A percentile compares a stretch with the other conserved stretches of the same genome.
Evolutionary conservation across 2,797 vertebrate species (phyloP).

Genomic region (Coluber constrictor): DNA sequence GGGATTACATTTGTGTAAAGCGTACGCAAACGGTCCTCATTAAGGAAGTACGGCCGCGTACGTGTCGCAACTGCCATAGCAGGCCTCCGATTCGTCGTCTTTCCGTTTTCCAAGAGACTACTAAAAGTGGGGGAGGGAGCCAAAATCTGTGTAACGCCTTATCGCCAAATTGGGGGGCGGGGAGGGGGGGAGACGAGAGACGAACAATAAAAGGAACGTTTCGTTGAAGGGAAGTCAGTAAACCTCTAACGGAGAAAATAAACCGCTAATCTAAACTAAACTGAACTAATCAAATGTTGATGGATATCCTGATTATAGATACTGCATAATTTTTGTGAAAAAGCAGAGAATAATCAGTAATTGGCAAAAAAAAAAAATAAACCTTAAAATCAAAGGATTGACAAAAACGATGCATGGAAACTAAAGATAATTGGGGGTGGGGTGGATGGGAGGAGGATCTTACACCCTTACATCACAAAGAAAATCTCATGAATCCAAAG

Average conservation of each 20-base stretch:
- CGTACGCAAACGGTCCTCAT: not conserved
- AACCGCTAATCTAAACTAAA: not conserved
- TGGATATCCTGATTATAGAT: not conserved
- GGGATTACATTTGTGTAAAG: not conserved
- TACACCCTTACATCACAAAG: not conserved
- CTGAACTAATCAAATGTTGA: not conserved
- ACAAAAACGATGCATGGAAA: not conserved
- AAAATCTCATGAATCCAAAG: not conserved
- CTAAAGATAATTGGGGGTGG: not conserved
- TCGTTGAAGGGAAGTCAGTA: not conserved
- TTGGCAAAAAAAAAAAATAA: not conserved
- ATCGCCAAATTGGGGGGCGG: not conserved
- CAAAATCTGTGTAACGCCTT: not conserved
- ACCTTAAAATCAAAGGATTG: not conserved
- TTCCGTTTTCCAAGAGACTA: not conserved
- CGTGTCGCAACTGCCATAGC: not conserved
- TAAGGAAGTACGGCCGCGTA: not conserved
- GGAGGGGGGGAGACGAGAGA: rapidly evolving
- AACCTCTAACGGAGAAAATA: not conserved
- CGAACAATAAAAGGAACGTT: not conserved
- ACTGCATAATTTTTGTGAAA: not conserved
- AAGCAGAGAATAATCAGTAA: not conserved
- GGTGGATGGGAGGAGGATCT: not conserved
- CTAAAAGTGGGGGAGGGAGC: not conserved
- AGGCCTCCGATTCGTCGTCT: not conserved